Percentiles rank a stretch among this genome's conserved stretches.
phyloP scores from a whole-genome alignment of 1,140 invertebrate species.

The Ladona fulva region DNA sequence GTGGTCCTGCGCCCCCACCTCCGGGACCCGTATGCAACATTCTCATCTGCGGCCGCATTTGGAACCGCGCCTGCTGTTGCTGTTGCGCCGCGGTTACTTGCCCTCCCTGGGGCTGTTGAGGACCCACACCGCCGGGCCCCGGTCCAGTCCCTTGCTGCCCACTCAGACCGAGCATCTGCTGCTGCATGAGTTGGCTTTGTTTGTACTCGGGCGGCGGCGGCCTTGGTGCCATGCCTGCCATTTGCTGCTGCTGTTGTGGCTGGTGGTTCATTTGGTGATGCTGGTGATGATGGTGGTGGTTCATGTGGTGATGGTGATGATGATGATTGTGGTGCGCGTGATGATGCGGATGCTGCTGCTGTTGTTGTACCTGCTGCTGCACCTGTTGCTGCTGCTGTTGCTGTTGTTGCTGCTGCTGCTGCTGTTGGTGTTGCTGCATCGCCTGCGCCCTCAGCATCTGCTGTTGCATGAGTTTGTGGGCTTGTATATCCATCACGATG shows the following conservation, averaged over 20 bases:
- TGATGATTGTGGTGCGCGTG: conserved; percentile 30
- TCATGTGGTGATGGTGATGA: background rate
- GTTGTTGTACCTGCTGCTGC: conserved; percentile 34
- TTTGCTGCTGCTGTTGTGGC: conserved; percentile 29
- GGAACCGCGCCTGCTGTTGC: conserved; percentile 30
- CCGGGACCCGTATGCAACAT: conserved; percentile 44
- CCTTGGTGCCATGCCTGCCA: conserved; percentile 41
- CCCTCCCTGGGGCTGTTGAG: conserved; percentile 32
- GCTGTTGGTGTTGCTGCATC: conserved; percentile 29
- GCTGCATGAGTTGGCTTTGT: conserved; percentile 21
- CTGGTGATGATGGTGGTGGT: conserved; percentile 14
- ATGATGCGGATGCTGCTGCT: conserved; percentile 27
- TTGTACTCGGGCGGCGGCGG: conserved; percentile 70
- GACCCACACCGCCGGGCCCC: conserved; percentile 27
- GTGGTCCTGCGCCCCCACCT: conserved; percentile 35
- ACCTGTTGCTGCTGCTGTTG: conserved; percentile 42
- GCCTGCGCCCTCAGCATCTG: conserved; percentile 23
- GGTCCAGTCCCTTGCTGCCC: background rate
- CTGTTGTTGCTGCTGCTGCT: conserved; percentile 20
- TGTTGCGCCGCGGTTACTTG: conserved; percentile 31
- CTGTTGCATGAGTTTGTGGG: conserved; percentile 15
- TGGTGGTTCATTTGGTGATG: background rate
- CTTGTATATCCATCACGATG: background rate
- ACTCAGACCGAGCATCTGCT: background rate
- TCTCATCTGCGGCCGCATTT: conserved; percentile 44